phyloP scores from a whole-genome alignment of 2,797 vertebrate species.

The Argya squamiceps region DNA sequence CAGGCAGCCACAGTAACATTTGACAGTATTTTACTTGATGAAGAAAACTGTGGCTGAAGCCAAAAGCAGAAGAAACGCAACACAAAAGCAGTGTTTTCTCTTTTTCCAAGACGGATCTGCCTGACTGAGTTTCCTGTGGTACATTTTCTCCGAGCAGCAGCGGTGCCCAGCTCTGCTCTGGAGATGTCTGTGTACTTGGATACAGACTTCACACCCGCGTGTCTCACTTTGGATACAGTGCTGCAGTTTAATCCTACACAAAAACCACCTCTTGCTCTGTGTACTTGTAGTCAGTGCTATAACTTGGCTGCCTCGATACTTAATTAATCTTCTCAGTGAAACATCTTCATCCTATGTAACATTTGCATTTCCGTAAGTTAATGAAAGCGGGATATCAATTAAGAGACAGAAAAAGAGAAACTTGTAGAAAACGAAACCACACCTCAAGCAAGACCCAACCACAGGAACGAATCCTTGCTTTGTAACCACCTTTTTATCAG shows the following conservation, averaged over 20 bases:
- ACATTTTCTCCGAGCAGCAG: not conserved
- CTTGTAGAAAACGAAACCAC: not conserved
- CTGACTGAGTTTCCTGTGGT: not conserved
- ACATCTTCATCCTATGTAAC: not conserved
- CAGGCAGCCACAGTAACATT: not conserved
- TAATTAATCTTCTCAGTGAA: constrained; percentile 9
- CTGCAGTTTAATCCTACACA: not conserved
- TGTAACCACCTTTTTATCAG: not conserved
- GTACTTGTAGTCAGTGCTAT: not conserved
- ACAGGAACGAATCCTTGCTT: not conserved
- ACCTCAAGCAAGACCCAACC: not conserved
- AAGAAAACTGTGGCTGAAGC: not conserved
- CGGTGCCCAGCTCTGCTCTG: not conserved
- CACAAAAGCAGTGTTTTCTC: not conserved
- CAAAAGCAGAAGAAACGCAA: not conserved
- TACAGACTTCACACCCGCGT: not conserved
- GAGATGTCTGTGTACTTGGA: fast-evolving
- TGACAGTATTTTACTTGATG: not conserved
- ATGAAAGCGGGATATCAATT: not conserved
- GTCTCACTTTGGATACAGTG: fast-evolving
- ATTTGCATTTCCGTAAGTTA: not conserved
- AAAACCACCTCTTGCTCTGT: not conserved
- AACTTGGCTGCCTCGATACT: not conserved
- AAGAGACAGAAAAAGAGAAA: not conserved
- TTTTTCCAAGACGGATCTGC: not conserved